Percentiles rank a stretch among this genome's conserved stretches.
Conservation (phyloP, 2,797 vertebrate species). For the Tamandua tetradactyla region DNA sequence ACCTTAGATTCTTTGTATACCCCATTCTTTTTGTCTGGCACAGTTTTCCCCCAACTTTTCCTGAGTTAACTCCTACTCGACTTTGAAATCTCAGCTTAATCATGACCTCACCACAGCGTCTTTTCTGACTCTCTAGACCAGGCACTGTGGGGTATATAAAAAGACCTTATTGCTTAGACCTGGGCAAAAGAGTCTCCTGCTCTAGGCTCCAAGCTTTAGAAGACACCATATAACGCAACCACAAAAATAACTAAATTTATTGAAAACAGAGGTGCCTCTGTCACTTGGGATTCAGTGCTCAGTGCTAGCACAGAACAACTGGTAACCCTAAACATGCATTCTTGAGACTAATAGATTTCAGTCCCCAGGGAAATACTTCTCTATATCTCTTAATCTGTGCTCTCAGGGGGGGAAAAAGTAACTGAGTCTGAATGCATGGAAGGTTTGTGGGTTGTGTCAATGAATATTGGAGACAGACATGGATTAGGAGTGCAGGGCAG, state of each 20-base stretch:
- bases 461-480: not conserved
- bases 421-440: not conserved
- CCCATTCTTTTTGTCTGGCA: not conserved
- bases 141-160: not conserved
- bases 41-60: not conserved
- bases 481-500: not conserved
- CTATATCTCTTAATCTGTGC: not conserved
- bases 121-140: not conserved
- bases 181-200: not conserved
- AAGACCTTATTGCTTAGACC: not conserved
- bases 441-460: not conserved
- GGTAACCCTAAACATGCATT: not conserved
- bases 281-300: not conserved
- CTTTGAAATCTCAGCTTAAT: not conserved
- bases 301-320: not conserved
- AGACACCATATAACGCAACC: not conserved
- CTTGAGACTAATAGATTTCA: not conserved
- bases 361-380: not conserved
- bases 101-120: not conserved
- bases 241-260: not conserved
- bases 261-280: not conserved
- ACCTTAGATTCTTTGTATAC: not conserved
- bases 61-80: not conserved
- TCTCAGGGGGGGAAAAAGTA: not conserved
- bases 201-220: not conserved